Base-by-base conservation (phyloP, 2,113 vertebrate species). In the Psilopogon haemacephalus region DNA sequence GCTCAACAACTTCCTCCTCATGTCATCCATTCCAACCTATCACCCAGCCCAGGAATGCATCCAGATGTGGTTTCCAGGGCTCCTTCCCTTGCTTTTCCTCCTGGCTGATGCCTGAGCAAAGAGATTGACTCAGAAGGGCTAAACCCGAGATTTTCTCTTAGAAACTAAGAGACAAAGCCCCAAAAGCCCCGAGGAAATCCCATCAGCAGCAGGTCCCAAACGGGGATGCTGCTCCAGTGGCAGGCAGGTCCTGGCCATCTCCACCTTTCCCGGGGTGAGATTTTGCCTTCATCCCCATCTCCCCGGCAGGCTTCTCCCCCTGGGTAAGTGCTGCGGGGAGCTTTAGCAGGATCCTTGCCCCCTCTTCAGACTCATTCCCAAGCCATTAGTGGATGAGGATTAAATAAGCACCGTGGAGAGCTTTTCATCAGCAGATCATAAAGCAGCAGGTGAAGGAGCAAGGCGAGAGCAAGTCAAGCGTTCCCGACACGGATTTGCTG, bases 291-390 rank as follows among this genome's bases (percentile, higher is more conserved):
- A 26, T 55, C 42, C 37, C 11, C 58, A 15, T 16, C 37, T 68
- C 62, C 46, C 12, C 27, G 3, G 1, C 1, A 32, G 59, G 38
- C 10, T 82, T 32, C 67, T 71, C 62, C 56, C 38, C 72, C 2
- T n/a, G n/a, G 0, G 12, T 6, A 37, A 33, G 30, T 0, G 0
- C 50, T 35, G 14, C 42, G 1, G 5, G 5, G 42, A 76, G 71
- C 50, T 55, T 73, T 1, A 5, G 65, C 33, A 33, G 5, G 15
- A 32, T 33, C 83, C 72, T 37, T 12, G 52, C 6, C n/a, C 44
- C n/a, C 1, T 1, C 7, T 40, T 40, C 77, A 42, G 88, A 44
- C 26, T 32, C 46, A 78, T 71, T 81, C 84, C 82, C 26, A 14
- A 88, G 23, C 75, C 84, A 38, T 52, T 15, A 50, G 42, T 3